Conservation (phyloP, 2,797 vertebrate genomes). For the Perodicticus potto region DNA sequence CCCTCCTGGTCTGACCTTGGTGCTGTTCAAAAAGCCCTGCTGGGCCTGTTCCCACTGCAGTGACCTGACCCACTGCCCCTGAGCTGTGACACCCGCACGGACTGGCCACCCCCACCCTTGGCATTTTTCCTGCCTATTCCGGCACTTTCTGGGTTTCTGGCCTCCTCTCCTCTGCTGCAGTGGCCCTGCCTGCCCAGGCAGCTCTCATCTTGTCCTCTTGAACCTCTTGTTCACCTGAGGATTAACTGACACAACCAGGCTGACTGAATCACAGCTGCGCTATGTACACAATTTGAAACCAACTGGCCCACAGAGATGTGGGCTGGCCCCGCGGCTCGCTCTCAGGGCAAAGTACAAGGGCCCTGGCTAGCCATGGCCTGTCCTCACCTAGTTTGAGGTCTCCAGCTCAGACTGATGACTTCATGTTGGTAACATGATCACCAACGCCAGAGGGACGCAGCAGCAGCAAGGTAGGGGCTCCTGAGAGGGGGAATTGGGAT, state of each 20-base stretch:
- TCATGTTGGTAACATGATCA: too few relatives aligned
- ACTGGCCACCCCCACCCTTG: neutral
- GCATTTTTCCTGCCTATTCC: neutral
- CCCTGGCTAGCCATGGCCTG: neutral
- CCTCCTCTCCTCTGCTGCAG: neutral
- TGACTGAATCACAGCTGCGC: neutral
- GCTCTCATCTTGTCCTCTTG: neutral
- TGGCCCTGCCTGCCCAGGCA: too few relatives aligned
- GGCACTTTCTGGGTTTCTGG: neutral
- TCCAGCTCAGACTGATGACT: neutral
- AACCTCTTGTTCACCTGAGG: neutral
- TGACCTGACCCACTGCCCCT: neutral
- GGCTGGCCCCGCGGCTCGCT: neutral
- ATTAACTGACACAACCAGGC: neutral
- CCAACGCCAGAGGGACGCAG: neutral
- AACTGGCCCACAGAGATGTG: neutral
- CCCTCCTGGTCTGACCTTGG: too few relatives aligned
- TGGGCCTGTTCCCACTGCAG: neutral
- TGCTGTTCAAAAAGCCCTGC: neutral
- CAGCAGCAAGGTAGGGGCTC: neutral
- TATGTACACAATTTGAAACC: neutral
- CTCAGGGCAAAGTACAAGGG: neutral
- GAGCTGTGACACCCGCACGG: accelerated
- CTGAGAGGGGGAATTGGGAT: accelerated
- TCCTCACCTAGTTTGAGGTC: neutral